Conservation (phyloP, 1,140 invertebrate genomes). For the Drosophila rhopaloa region DNA sequence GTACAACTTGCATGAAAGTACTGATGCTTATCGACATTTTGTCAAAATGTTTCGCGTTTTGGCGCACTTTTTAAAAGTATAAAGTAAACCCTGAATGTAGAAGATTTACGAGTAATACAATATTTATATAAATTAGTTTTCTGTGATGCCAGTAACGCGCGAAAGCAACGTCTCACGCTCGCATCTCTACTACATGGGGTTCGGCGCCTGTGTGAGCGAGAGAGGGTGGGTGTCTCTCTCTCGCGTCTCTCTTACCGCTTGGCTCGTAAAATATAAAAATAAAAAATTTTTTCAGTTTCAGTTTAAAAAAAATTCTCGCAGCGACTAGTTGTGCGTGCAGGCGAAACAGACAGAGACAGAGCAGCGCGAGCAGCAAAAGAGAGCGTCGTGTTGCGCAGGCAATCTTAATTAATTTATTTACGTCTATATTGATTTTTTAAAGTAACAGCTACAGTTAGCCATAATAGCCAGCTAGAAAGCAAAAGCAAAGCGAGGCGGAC, state of each 20-base stretch:
- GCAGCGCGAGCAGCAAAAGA: slow-evolving; percentile 19
- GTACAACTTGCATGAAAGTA: too few relatives aligned
- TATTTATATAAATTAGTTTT: background rate
- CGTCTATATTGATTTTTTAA: slow-evolving; percentile 63
- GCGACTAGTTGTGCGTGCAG: slow-evolving; percentile 49
- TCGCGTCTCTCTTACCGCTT: slow-evolving; percentile 39
- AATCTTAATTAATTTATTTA: slow-evolving; percentile 69
- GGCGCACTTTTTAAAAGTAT: too few relatives aligned
- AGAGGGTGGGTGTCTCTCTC: slow-evolving; percentile 2
- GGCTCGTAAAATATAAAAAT: slow-evolving; percentile 60
- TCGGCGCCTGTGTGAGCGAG: slow-evolving; percentile 19
- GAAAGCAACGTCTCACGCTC: slow-evolving; percentile 21
- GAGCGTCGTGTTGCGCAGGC: slow-evolving; percentile 49
- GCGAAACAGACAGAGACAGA: slow-evolving; percentile 14
- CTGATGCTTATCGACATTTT: too few relatives aligned
- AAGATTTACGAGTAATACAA: background rate
- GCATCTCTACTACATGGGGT: slow-evolving; percentile 39
- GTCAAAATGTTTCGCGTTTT: too few relatives aligned
- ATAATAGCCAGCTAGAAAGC: slow-evolving; percentile 33
- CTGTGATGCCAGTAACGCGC: background rate
- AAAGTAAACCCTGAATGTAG: background rate
- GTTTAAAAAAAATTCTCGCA: slow-evolving; percentile 57
- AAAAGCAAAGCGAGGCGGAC: slow-evolving; percentile 14
- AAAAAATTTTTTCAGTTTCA: slow-evolving; percentile 52
- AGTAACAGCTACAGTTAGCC: slow-evolving; percentile 49